Conservation (phyloP, 2,113 vertebrate species). For the Steatornis caripensis region DNA sequence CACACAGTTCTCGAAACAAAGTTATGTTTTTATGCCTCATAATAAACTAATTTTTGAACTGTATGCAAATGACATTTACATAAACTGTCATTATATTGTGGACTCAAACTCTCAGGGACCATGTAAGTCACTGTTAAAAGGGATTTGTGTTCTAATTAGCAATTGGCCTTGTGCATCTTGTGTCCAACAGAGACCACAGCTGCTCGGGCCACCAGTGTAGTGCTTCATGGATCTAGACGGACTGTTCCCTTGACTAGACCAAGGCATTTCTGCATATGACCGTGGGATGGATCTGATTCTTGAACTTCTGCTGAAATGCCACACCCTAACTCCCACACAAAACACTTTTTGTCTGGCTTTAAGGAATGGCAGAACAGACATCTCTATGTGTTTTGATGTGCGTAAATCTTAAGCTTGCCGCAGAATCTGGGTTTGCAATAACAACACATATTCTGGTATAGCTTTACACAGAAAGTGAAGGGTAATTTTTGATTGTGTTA, state of each 20-base stretch:
- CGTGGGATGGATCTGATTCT: not conserved
- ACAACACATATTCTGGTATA: not conserved
- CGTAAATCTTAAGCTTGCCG: not conserved
- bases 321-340: not conserved
- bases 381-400: not conserved
- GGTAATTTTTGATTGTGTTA: not conserved
- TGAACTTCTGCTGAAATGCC: not conserved
- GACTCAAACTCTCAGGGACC: not conserved
- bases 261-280: not conserved
- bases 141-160: not conserved
- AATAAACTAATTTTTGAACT: not conserved
- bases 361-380: not conserved
- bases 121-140: not conserved
- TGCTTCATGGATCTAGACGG: accelerated
- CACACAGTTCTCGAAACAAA: not conserved
- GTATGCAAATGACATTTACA: not conserved
- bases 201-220: not conserved
- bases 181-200: not conserved
- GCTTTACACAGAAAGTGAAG: not conserved
- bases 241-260: not conserved
- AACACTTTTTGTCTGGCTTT: not conserved
- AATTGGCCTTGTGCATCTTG: not conserved
- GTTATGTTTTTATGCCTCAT: not conserved
- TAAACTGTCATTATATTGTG: not conserved
- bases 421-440: not conserved